phyloP scores from a whole-genome alignment of 2,888 invertebrate genomes.

The Cephus spinipes region DNA sequence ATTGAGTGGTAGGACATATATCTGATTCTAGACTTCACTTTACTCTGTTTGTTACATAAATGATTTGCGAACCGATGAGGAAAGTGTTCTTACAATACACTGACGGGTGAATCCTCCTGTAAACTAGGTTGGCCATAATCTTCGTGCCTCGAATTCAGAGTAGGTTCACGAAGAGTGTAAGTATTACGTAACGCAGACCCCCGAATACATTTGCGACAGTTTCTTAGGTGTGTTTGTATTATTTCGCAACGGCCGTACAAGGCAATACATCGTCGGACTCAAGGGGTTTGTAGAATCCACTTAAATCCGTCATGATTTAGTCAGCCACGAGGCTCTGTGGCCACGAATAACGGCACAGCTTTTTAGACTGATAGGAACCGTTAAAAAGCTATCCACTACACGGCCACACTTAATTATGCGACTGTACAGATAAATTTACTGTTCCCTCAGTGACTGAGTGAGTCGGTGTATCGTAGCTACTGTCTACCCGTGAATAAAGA shows the following conservation, averaged over 20 bases:
- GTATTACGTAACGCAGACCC: background rate
- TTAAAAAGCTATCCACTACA: conserved; percentile 44
- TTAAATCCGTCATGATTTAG: conserved; percentile 64
- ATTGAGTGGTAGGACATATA: background rate
- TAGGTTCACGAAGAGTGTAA: background rate
- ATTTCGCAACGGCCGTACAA: conserved; percentile 49
- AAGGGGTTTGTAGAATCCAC: conserved; percentile 61
- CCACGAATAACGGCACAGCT: conserved; percentile 52
- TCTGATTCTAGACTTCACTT: background rate
- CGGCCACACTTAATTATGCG: background rate
- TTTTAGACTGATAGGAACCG: conserved; percentile 56
- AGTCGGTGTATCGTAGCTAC: background rate
- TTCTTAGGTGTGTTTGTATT: background rate
- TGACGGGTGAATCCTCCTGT: background rate
- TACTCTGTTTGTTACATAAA: background rate
- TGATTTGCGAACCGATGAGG: background rate
- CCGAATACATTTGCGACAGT: background rate
- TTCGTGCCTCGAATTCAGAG: background rate
- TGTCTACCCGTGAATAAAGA: background rate
- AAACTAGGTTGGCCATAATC: too few species aligned
- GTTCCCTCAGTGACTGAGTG: background rate
- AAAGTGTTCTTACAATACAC: background rate
- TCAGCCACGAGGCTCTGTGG: conserved; percentile 41
- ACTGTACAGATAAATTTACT: background rate
- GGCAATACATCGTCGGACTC: conserved; percentile 55